These are phyloP conservation scores for Zoanthus gigantus DNA, from an alignment of 92 coral and sea anemone species.

Conservation along the genomic window DNA sequence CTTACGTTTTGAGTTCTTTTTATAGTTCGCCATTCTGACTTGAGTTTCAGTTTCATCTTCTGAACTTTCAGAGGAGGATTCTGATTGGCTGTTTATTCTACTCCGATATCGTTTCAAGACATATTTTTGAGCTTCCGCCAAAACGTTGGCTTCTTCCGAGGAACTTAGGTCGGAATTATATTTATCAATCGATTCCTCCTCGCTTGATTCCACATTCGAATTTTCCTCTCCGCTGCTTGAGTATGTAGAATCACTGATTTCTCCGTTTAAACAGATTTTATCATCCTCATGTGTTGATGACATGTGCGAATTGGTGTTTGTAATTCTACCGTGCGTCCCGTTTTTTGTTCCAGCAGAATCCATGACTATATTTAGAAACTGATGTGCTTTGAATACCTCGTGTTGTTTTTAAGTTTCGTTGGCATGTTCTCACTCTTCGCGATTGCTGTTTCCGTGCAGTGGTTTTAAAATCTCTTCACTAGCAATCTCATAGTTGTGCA, in stretches of 20 bases:
- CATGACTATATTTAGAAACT: not conserved
- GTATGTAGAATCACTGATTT: not conserved
- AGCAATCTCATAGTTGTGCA: not conserved
- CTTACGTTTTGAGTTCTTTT: not conserved
- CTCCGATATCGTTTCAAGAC: not conserved
- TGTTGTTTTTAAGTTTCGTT: too few species aligned
- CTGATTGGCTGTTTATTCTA: not conserved
- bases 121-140: not conserved
- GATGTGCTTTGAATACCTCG: not conserved
- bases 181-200: not conserved
- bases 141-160: not conserved
- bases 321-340: not conserved
- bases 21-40: not conserved
- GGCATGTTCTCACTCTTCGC: not conserved
- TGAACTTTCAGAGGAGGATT: conserved; percentile 17
- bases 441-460: not conserved
- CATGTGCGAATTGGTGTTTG: not conserved
- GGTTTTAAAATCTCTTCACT: not conserved
- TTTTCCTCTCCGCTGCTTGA: not conserved
- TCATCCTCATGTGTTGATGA: not conserved
- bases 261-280: not conserved
- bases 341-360: not conserved
- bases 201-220: not conserved
- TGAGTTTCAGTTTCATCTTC: conserved; percentile 18
- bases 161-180: not conserved